These are phyloP conservation scores for Vidua chalybeata DNA, from an alignment of 2,113 vertebrate genomes.

Conservation along the genomic window DNA sequence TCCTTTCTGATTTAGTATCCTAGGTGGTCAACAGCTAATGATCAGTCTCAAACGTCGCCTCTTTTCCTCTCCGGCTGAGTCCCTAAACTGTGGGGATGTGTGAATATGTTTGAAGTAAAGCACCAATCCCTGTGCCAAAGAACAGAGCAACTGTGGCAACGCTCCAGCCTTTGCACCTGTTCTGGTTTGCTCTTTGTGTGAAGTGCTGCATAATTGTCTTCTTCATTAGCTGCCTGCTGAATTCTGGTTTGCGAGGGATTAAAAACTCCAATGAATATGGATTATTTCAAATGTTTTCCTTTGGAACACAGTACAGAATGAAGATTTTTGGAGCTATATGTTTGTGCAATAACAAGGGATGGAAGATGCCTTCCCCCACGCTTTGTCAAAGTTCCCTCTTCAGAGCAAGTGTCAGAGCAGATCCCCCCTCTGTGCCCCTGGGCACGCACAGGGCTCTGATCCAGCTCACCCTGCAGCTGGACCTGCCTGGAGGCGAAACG, in stretches of 20 bases:
- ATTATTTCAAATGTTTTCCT: conserved; percentile 14
- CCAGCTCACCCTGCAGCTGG: background rate
- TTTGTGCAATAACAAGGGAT: background rate
- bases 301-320: background rate
- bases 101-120: background rate
- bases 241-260: conserved; percentile 42
- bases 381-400: background rate
- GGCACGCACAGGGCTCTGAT: background rate
- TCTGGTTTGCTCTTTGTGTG: conserved; percentile 29
- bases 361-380: background rate
- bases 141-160: background rate
- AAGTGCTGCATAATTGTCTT: conserved; percentile 44
- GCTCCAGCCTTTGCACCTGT: conserved; percentile 53
- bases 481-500: background rate
- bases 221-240: conserved; percentile 51
- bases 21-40: background rate
- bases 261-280: conserved; percentile 42
- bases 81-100: background rate
- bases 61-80: background rate
- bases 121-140: background rate
- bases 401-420: background rate
- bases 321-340: background rate
- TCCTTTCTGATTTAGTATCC: background rate
- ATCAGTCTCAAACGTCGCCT: background rate
- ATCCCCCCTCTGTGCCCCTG: background rate